These are phyloP conservation scores for Agriotes lineatus DNA, from an alignment of 2,888 invertebrate genomes.

Conservation along the genomic window DNA sequence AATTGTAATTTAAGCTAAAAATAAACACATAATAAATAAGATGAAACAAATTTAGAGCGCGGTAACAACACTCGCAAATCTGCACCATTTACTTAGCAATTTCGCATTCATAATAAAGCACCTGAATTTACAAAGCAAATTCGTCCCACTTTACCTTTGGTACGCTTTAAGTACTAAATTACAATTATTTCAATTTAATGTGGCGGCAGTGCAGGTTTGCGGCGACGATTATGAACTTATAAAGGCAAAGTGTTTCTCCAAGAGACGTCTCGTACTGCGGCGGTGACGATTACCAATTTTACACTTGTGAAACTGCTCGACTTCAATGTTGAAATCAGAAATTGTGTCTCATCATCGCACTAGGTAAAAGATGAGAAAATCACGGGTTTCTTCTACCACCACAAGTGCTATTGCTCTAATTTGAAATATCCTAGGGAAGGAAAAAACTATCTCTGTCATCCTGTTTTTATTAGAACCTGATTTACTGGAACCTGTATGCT, in stretches of 20 bases:
- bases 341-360: background rate
- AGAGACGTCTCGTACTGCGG: background rate
- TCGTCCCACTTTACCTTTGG: constrained; percentile 10
- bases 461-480: no score
- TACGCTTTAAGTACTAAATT: constrained; percentile 18
- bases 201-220: background rate
- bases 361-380: background rate
- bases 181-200: constrained; percentile 28
- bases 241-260: background rate
- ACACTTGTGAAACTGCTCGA: constrained; percentile 13
- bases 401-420: no score
- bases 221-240: constrained; percentile 2
- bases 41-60: no score
- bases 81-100: background rate
- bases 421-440: no score
- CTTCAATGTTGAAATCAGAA: background rate
- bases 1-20: no score
- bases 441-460: no score
- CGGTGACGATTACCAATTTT: constrained; percentile 30
- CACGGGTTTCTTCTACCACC: no score
- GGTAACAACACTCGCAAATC: no score
- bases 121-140: background rate
- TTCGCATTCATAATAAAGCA: constrained; percentile 2
- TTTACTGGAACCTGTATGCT: no score
- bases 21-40: no score